Base-by-base conservation (phyloP, 2,888 invertebrate species). In the Neria commutata region DNA sequence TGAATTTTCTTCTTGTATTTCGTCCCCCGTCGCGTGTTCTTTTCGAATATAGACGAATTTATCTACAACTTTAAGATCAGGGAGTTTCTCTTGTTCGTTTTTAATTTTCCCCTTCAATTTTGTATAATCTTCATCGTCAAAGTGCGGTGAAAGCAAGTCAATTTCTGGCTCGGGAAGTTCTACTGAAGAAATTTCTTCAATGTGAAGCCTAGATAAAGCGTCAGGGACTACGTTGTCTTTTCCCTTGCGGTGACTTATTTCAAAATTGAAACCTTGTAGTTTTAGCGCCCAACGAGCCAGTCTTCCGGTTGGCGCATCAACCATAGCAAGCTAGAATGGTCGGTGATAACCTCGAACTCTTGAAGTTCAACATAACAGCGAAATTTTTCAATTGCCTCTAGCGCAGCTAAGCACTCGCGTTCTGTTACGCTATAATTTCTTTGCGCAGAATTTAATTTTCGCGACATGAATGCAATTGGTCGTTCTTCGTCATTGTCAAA, bases 271-370 rank as follows among this genome's bases (percentile, higher is more conserved):
- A 2, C 45, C 48, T 51, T 56, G 56, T 1, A 58, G 17, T 11
- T 54, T 53, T 4, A 56, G 25, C 1, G 51, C 56, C 51, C 50
- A 56, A 14, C 56, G 16, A 2, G 56, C 51, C n/a, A 49, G 37
- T 26, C 37, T 55, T 1, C 55, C 40, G 24, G 23, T 26, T 50
- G 51, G 2, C 42, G 17, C 54, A 55, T 59, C 17, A 59, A 33
- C 59, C 59, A 59, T 33, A 37, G 47, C 10, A 61, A 26, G 5
- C 60, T 59, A 3, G 62, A 42, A 11, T 62, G 62, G 42, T 62
- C 62, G 2, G 62, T 62, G 0, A 62, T 17, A 0, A 62, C 48
- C 11, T 23, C 25, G 21, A 62, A 59, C 11, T 40, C 16, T 2
- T 59, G 56, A 3, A 53, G 54, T 50, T 62, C 62, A 2, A 62